Base-by-base conservation (phyloP, 2,888 invertebrate species). In the Phasia obesa region DNA sequence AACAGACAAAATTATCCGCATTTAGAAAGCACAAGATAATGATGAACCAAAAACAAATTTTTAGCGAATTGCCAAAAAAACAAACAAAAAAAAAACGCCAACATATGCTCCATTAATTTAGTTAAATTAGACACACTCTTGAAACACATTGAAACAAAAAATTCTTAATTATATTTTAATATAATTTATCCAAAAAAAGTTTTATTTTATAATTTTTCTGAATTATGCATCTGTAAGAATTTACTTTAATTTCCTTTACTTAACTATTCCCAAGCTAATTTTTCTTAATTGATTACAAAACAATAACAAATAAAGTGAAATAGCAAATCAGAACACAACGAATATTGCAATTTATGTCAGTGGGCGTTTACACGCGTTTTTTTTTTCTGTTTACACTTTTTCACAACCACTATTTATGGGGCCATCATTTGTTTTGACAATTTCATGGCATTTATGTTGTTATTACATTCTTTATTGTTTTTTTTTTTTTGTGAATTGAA, bases 261-360 rank as follows among this genome's bases (percentile, higher is more conserved):
- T 69, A 11, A 25, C 3, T 17, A 55, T 5, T 15, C 51, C 6
- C 23, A 21, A 55, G 47, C 17, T 27, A 44, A 5, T 21, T 55
- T 75, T n/a, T 17, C 23, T 17, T 6, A 49, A 47, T 49, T 57
- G 64, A 62, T 51, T 73, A 62, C 49, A 19, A 70, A 64, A 77
- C 38, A 64, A 77, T 42, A 64, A 25, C 31, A 53, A 69, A 53
- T 31, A 21, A 51, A 64, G 21, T 47, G 11, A 77, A 77, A 47
- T 62, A 60, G 4, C 42, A 70, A 57, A 69, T 3, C 17, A 69
- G 19, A 44, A 44, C 9, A 35, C 9, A 23, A 53, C 53, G 67
- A 80, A 67, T 73, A 60, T 67, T 62, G 67, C 73, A 53, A 67
- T 67, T 67, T 79, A 35, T 71, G 44, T 73, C 62, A 21, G 79